phyloP scores from a whole-genome alignment of 2,888 invertebrate species.

The Caenorhabditis doughertyi region DNA sequence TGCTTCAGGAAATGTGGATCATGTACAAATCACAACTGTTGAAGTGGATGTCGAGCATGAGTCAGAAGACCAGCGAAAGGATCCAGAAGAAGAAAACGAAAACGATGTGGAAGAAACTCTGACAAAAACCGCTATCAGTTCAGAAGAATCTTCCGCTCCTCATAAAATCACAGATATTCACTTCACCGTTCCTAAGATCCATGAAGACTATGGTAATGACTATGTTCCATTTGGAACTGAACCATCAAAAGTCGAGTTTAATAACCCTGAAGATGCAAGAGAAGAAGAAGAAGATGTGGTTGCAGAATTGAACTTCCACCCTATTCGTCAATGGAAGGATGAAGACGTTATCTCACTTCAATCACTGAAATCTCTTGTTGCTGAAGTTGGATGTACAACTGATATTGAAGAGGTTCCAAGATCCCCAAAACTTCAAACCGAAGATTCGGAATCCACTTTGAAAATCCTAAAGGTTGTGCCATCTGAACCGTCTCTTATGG shows the following conservation, averaged over 20 bases:
- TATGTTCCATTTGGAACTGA: conserved; percentile 62
- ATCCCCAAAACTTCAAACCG: background rate
- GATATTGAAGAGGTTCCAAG: conserved; percentile 14
- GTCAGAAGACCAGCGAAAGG: background rate
- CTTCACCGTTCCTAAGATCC: conserved; percentile 25
- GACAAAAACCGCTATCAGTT: background rate
- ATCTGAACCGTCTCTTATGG: conserved; percentile 51
- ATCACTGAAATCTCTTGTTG: conserved; percentile 58
- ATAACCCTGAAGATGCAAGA: conserved; percentile 5
- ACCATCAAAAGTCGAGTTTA: conserved; percentile 14
- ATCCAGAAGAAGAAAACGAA: background rate
- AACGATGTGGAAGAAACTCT: background rate
- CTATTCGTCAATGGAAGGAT: conserved; percentile 55
- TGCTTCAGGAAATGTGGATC: background rate
- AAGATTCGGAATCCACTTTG: conserved; percentile 30
- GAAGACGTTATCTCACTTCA: conserved; percentile 59
- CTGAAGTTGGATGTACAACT: conserved; percentile 57
- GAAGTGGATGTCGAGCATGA: background rate
- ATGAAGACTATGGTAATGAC: conserved; percentile 46
- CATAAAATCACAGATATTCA: conserved; percentile 29
- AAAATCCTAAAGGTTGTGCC: conserved; percentile 55
- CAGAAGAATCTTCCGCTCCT: conserved; percentile 9
- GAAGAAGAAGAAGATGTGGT: conserved; percentile 51
- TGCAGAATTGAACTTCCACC: conserved; percentile 39
- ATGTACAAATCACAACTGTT: conserved; percentile 12